Percentiles rank a stretch among this genome's conserved stretches.
These are phyloP conservation scores for Penaeus indicus DNA, from an alignment of 1,140 invertebrate species.

Conservation along the genomic window DNA sequence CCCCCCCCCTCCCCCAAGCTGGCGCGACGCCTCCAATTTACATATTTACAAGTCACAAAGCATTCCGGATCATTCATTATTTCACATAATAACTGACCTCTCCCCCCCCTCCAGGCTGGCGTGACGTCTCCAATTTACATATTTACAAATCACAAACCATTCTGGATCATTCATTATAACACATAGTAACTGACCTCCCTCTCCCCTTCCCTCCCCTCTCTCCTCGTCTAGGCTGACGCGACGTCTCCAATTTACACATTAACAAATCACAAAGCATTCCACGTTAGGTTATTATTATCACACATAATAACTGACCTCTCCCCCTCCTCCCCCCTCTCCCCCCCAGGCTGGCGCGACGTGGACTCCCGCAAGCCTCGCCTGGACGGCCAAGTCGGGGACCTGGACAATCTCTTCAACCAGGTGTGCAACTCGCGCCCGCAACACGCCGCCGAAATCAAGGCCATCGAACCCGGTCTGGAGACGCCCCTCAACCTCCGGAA, in stretches of 20 bases:
- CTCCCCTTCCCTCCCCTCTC: not conserved
- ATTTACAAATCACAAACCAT: not conserved
- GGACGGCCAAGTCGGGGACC: conserved; percentile 78
- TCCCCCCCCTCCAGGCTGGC: too few species aligned
- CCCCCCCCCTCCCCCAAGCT: too few species aligned
- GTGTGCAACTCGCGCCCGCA: conserved; percentile 78
- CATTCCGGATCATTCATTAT: too few species aligned
- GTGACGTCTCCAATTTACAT: too few species aligned
- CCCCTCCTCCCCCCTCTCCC: too few species aligned
- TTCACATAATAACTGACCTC: too few species aligned
- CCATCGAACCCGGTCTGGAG: conserved; percentile 66
- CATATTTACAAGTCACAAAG: not conserved
- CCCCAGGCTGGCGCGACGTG: conserved; percentile 75
- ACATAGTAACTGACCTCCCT: not conserved
- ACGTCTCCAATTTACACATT: not conserved
- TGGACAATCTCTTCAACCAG: conserved; percentile 83
- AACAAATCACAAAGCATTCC: not conserved
- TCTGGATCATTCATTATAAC: too few species aligned
- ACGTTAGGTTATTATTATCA: too few species aligned
- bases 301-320: too few species aligned
- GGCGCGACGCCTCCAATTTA: not conserved
- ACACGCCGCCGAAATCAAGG: conserved; percentile 72
- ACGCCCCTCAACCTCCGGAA: conserved; percentile 74
- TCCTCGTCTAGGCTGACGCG: too few species aligned
- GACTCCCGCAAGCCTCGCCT: conserved; percentile 79